Base-by-base conservation (phyloP, 2,797 vertebrate species). In the Tenualosa ilisha region DNA sequence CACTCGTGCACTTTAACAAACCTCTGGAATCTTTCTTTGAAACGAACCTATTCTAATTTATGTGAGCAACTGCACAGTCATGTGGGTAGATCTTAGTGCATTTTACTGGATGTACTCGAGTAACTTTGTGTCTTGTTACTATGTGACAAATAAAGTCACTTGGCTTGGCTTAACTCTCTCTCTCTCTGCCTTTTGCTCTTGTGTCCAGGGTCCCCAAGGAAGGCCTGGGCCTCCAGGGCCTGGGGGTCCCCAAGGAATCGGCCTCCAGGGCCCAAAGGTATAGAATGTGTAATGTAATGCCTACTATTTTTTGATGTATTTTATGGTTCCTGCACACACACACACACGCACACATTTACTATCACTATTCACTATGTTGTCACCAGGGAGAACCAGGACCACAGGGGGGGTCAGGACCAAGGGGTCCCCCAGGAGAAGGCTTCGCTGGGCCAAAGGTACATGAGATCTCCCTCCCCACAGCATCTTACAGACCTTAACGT, bases 211-310 rank as follows among this genome's bases (percentile, higher is more conserved):
- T 86, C 94, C 91, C 84, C 79, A 84, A 0, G 97, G 97, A 81
- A 95, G 96, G 51, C 93, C 95, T 51, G 97, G 97, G 6, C 93
- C 92, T 68, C 89, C 94, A 15, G 97, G 97, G 13, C 93, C 94
- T 72, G 82, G 86, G 2, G 97, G 97, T 54, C 96, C 96, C 81
- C 96, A 94, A 81, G 97, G 97, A 75, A 95, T 96, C 90, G 96
- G 97, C 86, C 84, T 97, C 88, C 97, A 97, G 91, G 97, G 97
- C 85, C 91, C 94, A 87, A 98, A 98, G 96, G 97, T 97, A 91
- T 84, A 88, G 20, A 3, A 51, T 51, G 7, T 51, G 1, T 9
- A 51, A 51, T 12, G 1, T 12, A 51, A 51, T 51, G 7, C 9
- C 1, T 12, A 51, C 9, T 51, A 6, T 51, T 51, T 51, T 2